Conservation (phyloP, 2,113 vertebrate genomes). For the Naja naja region DNA sequence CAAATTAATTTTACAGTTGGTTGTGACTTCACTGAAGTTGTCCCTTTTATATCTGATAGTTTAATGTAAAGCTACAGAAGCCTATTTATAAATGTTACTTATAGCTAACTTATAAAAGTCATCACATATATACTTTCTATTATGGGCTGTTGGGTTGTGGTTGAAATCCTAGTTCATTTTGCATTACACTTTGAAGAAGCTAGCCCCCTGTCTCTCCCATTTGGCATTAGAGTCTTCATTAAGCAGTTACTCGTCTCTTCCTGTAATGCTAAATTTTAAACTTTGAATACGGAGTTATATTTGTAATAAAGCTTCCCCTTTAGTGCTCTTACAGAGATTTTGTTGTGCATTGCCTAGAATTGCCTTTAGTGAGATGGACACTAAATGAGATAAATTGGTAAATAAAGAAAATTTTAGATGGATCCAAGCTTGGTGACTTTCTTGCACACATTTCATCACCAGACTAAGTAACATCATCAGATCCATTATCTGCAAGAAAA, state of each 20-base stretch:
- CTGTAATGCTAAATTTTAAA: neutral
- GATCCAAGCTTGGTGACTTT: neutral
- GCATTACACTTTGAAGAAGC: neutral
- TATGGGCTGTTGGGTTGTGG: neutral
- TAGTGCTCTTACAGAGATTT: neutral
- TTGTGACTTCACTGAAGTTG: neutral
- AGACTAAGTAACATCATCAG: no score
- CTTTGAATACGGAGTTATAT: neutral
- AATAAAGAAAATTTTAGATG: neutral
- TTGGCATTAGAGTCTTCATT: neutral
- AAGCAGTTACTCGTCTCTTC: neutral
- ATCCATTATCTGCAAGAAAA: no score
- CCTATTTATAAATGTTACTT: neutral
- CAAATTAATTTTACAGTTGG: neutral
- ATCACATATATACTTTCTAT: neutral
- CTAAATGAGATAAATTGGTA: neutral
- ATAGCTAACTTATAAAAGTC: neutral
- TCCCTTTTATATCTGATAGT: neutral
- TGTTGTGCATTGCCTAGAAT: no score
- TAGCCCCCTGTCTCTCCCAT: neutral
- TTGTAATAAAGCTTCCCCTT: neutral
- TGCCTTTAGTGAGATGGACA: no score
- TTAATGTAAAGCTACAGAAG: accelerated
- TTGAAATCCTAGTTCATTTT: neutral
- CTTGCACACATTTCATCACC: no score